Conservation (phyloP, 1,140 invertebrate species). For the Akabosia matsudoensis region DNA sequence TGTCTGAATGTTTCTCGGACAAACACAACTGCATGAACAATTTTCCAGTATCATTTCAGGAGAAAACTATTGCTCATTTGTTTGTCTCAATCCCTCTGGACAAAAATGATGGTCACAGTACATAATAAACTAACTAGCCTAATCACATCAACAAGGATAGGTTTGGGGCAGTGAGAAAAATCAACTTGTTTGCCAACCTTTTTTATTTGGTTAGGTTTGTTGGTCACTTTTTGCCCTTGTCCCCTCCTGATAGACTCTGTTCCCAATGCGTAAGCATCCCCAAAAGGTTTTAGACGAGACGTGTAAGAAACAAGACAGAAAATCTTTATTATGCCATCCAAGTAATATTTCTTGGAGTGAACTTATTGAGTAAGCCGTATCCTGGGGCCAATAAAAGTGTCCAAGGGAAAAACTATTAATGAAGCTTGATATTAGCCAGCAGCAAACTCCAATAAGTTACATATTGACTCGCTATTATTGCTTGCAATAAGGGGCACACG, state of each 20-base stretch:
- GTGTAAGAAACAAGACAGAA: not conserved
- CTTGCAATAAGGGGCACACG: not conserved
- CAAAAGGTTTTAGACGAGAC: not conserved
- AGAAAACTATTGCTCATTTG: not conserved
- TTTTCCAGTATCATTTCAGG: not conserved
- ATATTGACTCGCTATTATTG: not conserved
- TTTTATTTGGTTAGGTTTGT: not conserved
- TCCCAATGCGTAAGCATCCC: not conserved
- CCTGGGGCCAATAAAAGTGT: slow-evolving; percentile 20
- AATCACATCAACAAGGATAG: not conserved
- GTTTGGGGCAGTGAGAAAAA: not conserved
- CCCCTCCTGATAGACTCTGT: not conserved
- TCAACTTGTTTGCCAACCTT: not conserved
- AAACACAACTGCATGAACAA: too few relatives aligned
- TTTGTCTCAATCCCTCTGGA: not conserved
- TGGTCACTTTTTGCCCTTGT: not conserved
- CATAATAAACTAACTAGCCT: slow-evolving; percentile 4
- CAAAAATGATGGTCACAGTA: not conserved
- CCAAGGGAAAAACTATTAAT: not conserved
- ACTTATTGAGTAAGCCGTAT: not conserved
- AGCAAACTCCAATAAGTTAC: slow-evolving; percentile 7
- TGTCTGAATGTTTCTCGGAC: too few relatives aligned
- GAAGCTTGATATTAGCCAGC: not conserved
- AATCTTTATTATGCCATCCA: slow-evolving; percentile 4
- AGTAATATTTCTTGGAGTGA: not conserved